phyloP scores from a whole-genome alignment of 2,797 vertebrate species.

The Mormyrops boulengeri region DNA sequence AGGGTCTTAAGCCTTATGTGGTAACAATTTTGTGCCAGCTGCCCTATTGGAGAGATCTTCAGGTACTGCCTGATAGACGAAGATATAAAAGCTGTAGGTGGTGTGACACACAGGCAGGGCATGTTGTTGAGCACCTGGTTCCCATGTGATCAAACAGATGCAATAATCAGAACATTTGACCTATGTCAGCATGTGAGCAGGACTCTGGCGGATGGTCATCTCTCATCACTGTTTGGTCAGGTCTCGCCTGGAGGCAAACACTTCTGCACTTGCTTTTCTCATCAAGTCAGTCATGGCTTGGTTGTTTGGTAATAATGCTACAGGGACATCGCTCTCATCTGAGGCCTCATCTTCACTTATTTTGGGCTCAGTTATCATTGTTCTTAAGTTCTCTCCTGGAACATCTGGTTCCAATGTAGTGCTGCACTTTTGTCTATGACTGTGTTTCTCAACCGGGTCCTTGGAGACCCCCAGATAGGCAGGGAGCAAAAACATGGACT shows the following conservation, averaged over 20 bases:
- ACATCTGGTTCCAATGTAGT: not conserved
- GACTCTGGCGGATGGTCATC: not conserved
- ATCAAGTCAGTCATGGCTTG: not conserved
- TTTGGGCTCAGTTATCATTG: not conserved
- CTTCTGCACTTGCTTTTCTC: not conserved
- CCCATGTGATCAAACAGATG: not conserved
- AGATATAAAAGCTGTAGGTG: not conserved
- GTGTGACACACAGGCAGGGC: not conserved
- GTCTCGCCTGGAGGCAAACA: not conserved
- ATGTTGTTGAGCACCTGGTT: not conserved
- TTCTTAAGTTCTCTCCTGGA: not conserved
- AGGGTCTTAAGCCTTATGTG: not conserved
- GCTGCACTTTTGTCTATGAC: not conserved
- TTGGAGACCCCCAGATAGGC: not conserved
- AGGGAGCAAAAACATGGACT: not conserved
- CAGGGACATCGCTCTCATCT: not conserved
- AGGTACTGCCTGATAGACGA: not conserved
- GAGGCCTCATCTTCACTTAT: not conserved
- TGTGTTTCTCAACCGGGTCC: not conserved
- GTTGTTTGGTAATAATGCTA: not conserved
- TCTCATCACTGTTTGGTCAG: not conserved
- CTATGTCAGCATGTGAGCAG: not conserved
- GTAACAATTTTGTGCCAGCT: not conserved
- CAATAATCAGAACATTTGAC: constrained; percentile 5
- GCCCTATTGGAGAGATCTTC: not conserved